These are phyloP conservation scores for Ischnus inquisitorius DNA, from an alignment of 2,888 invertebrate genomes.

Conservation along the genomic window DNA sequence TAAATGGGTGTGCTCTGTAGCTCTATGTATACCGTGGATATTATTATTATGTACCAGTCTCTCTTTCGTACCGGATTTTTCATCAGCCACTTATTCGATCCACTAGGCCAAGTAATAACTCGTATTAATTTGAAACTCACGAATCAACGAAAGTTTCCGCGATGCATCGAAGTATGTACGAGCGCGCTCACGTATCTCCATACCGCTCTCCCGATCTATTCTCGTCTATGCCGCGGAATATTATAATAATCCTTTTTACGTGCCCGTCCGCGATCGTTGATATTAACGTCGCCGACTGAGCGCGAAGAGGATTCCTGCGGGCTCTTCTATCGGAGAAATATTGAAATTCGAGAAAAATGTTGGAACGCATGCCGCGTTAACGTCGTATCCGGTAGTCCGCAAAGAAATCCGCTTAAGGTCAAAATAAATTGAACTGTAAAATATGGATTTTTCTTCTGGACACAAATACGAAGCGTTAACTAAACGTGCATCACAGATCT, in stretches of 20 bases:
- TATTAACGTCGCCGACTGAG: slow-evolving; percentile 27
- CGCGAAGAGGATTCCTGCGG: slow-evolving; percentile 9
- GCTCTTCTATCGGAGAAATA: slow-evolving; percentile 1
- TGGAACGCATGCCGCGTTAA: no score
- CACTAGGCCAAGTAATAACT: slow-evolving; percentile 77
- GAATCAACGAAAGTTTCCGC: slow-evolving; percentile 68
- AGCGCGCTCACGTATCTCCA: slow-evolving; percentile 5
- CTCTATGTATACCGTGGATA: slow-evolving; percentile 4
- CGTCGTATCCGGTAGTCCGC: no score
- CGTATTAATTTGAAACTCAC: slow-evolving; percentile 74
- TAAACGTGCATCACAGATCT: no score
- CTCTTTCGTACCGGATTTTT: slow-evolving; percentile 69
- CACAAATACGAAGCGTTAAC: no score
- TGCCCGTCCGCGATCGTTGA: slow-evolving; percentile 23
- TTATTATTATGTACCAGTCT: slow-evolving; percentile 48
- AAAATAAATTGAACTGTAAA: no score
- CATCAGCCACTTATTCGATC: slow-evolving; percentile 76
- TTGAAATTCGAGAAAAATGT: neutral
- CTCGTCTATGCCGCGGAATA: slow-evolving; percentile 15
- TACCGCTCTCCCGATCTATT: slow-evolving; percentile 39
- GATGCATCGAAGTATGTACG: slow-evolving; percentile 59
- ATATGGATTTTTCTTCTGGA: no score
- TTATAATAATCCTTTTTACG: slow-evolving; percentile 25
- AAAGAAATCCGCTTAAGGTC: no score
- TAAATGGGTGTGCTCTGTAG: slow-evolving; percentile 52